These are phyloP conservation scores for Formica exsecta DNA, from an alignment of 1,140 invertebrate species.

Conservation along the genomic window DNA sequence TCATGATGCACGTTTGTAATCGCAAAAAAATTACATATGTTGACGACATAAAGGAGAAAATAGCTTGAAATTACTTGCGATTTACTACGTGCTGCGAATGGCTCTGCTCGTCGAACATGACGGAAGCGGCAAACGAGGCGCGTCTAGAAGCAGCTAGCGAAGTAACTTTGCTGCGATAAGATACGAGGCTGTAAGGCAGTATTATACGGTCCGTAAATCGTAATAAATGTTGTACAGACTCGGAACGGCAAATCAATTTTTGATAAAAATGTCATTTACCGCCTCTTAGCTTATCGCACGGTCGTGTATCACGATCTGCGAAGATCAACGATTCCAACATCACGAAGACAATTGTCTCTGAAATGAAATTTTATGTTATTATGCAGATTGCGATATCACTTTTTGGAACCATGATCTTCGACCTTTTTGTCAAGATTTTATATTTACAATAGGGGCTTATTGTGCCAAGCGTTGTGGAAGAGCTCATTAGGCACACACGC, in stretches of 20 bases:
- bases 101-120: conserved; percentile 46
- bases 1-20: conserved; percentile 10
- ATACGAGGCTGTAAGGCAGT: conserved; percentile 37
- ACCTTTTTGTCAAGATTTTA: conserved; percentile 25
- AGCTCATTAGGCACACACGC: conserved; percentile 75
- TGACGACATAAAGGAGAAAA: neutral
- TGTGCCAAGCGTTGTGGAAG: conserved; percentile 75
- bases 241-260: neutral
- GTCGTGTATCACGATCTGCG: conserved; percentile 23
- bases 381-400: conserved; percentile 4
- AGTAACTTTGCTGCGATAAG: conserved; percentile 46
- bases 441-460: conserved; percentile 53
- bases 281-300: conserved; percentile 49
- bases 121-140: conserved; percentile 56
- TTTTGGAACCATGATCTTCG: conserved; percentile 49
- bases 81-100: conserved; percentile 15
- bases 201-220: neutral
- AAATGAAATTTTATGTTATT: neutral
- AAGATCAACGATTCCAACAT: conserved; percentile 42
- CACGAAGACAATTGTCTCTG: neutral
- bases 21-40: conserved; percentile 24
- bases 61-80: conserved; percentile 7
- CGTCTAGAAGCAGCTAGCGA: conserved; percentile 58
- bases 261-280: conserved; percentile 37
- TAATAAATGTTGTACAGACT: neutral